phyloP scores from a whole-genome alignment of 2,888 invertebrate genomes.

The Drosophila sordidula region DNA sequence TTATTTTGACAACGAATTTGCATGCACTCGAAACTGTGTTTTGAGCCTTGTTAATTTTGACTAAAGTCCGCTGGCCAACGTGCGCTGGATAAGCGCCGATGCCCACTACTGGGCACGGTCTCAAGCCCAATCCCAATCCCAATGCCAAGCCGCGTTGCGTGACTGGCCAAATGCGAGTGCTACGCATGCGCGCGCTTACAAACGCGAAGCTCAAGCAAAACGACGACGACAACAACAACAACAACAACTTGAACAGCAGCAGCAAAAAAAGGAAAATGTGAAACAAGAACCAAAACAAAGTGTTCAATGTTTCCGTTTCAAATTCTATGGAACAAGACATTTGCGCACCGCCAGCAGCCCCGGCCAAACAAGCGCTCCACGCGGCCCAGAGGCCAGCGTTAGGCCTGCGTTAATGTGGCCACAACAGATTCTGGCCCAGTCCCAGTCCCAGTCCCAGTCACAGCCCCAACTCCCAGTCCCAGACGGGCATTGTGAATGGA shows the following conservation, averaged over 20 bases:
- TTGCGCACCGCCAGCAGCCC: slow-evolving; percentile 57
- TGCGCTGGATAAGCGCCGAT: slow-evolving; percentile 60
- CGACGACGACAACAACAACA: slow-evolving; percentile 30
- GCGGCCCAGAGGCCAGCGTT: slow-evolving; percentile 14
- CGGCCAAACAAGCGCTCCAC: slow-evolving; percentile 7
- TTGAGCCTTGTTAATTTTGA: slow-evolving; percentile 82
- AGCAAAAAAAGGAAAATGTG: slow-evolving; percentile 58
- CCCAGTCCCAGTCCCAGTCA: slow-evolving; percentile 15
- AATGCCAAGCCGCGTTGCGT: slow-evolving; percentile 60
- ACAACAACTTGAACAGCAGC: slow-evolving; percentile 2
- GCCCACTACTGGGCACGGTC: slow-evolving; percentile 14
- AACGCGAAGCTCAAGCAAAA: slow-evolving; percentile 66
- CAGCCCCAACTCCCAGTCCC: slow-evolving; percentile 1
- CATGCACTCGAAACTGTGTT: slow-evolving; percentile 83
- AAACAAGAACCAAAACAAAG: slow-evolving; percentile 80
- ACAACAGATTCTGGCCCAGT: slow-evolving; percentile 35
- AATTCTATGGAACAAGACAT: slow-evolving; percentile 84
- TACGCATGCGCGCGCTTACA: slow-evolving; percentile 84
- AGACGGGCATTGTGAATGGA: slow-evolving; percentile 65
- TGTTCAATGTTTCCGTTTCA: slow-evolving; percentile 84
- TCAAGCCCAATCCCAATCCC: slow-evolving; percentile 35
- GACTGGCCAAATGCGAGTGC: slow-evolving; percentile 70
- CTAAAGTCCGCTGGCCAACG: slow-evolving; percentile 69
- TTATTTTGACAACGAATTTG: slow-evolving; percentile 83
- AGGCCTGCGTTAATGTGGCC: slow-evolving; percentile 51